Evolutionary conservation across 2,113 vertebrate species (phyloP).

Genomic region (Eonycteris spelaea): DNA sequence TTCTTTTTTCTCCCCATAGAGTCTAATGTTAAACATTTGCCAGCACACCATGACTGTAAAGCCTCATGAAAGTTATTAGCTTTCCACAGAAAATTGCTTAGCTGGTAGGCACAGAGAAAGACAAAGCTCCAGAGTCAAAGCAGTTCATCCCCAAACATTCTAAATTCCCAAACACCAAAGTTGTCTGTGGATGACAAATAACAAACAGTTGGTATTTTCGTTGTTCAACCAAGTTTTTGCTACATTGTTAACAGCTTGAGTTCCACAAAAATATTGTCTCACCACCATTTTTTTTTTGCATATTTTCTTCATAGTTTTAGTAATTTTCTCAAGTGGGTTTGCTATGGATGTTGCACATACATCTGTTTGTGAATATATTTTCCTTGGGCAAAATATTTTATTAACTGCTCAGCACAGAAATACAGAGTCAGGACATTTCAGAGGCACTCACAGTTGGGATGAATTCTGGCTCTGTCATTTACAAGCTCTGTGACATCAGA

Average conservation of each 20-base stretch:
- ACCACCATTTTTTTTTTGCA: background rate
- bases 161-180: background rate
- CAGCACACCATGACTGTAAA: background rate
- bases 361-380: background rate
- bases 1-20: background rate
- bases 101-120: background rate
- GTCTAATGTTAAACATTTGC: background rate
- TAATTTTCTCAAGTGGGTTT: background rate
- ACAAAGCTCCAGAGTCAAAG: background rate
- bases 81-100: background rate
- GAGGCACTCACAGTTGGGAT: background rate
- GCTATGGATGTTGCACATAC: background rate
- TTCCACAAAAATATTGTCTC: background rate
- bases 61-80: background rate
- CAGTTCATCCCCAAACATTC: background rate
- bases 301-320: background rate
- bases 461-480: background rate
- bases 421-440: background rate
- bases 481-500: background rate
- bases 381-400: background rate
- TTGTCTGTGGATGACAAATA: background rate
- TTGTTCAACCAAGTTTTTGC: background rate
- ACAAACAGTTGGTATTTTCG: background rate
- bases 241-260: background rate
- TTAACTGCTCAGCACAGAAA: background rate